Evolutionary conservation across 2,113 vertebrate genomes (phyloP), one percentile per base, ranked within the genome.

Genomic region (Bos taurus): DNA sequence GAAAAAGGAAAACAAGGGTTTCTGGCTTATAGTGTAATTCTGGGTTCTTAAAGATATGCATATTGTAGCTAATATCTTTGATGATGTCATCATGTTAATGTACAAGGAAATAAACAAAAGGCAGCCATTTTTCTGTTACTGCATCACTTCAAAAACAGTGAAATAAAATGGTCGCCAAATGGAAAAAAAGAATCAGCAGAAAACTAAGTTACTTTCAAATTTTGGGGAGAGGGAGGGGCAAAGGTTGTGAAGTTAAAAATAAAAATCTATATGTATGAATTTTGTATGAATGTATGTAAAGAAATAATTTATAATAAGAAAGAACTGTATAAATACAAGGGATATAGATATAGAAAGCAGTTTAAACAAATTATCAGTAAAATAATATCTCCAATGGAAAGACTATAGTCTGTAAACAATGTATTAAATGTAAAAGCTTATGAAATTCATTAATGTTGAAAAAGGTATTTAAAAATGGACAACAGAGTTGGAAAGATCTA

Each of bases 61-160:
- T 96, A 90, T 96, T 98, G 95, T 96, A 96, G 97, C 96, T 90
- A 0, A 90, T 98, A 98, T 92, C 93, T 93, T 21, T 98, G 97
- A 98, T 99, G 98, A 99, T 98, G 98, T 98, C 98, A 99, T 40
- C 26, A 98, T 97, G 95, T 95, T 95, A 97, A 97, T 95, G 97
- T 96, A 98, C 98, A 98, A 97, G 98, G 98, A 98, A 97, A 98
- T 98, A 99, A 99, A 99, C 98, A 99, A 99, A 99, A 98, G 98
- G 98, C 98, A 98, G 98, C 98, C 98, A 98, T 98, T 98, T 98
- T 98, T 92, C 80, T 98, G 91, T 97, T 98, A 98, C 98, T 98
- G 97, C 87, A 97, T 95, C 97, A 97, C 84, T 97, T 93, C 90
- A 97, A 95, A 92, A 97, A 97, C 97, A 98, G 92, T 93, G 96